Conservation (phyloP, 2,888 invertebrate genomes). For the Plemyria rubiginata region DNA sequence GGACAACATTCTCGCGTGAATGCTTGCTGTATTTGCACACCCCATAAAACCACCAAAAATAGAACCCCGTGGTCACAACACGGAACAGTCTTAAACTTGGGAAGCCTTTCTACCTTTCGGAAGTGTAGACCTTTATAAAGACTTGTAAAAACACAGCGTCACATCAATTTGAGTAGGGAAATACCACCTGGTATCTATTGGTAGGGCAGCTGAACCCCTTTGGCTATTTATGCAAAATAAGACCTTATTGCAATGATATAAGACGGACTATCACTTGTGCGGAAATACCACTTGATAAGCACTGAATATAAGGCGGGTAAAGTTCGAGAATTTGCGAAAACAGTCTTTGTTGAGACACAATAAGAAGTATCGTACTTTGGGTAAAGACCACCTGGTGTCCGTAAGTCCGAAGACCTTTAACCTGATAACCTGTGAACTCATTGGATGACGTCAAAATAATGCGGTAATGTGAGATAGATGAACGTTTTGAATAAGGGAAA, state of each 20-base stretch:
- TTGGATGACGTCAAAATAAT: constrained; percentile 52
- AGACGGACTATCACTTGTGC: not conserved
- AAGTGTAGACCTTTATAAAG: constrained; percentile 6
- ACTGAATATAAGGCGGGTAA: constrained; percentile 1
- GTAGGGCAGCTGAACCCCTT: not conserved
- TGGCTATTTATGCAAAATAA: constrained; percentile 6
- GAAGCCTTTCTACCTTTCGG: not conserved
- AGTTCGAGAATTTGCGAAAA: constrained; percentile 4
- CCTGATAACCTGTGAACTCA: constrained; percentile 64
- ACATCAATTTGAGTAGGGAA: constrained; percentile 19
- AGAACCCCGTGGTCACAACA: constrained; percentile 2
- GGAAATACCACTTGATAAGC: constrained; percentile 5
- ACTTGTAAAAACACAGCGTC: constrained; percentile 14
- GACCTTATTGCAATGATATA: constrained; percentile 6
- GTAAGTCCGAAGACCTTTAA: constrained; percentile 48
- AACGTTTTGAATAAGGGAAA: constrained; percentile 45
- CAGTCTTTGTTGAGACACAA: constrained; percentile 7
- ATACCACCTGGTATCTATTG: constrained; percentile 15
- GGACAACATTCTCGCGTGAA: not conserved
- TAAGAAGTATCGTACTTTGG: constrained; percentile 23
- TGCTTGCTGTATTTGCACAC: not conserved
- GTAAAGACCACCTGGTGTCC: constrained; percentile 38
- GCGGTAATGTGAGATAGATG: constrained; percentile 45
- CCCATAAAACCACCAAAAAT: not conserved
- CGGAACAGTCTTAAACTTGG: constrained; percentile 1